A percentile compares a stretch with the other conserved stretches of the same genome.
Conservation (phyloP, 2,113 vertebrate genomes). For the Brienomyrus brachyistius region DNA sequence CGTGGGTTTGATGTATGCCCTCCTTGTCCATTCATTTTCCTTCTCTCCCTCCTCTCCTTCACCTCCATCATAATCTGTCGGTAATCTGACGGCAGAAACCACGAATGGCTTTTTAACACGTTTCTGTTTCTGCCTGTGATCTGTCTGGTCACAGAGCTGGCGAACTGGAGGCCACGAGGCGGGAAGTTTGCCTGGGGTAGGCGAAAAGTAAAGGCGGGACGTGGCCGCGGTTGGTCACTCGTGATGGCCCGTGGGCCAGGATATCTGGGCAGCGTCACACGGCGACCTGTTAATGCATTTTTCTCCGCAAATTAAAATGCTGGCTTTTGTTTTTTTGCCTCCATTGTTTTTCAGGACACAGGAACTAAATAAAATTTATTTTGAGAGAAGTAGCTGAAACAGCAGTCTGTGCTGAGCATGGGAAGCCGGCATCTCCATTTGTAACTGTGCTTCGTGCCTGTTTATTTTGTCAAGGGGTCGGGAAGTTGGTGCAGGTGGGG, state of each 20-base stretch:
- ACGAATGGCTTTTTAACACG: conserved; percentile 28
- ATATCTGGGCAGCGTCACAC: not conserved
- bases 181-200: conserved; percentile 32
- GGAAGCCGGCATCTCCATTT: conserved; percentile 3
- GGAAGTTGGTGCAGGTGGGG: not conserved
- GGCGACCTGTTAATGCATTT: not conserved
- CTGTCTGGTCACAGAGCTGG: conserved; percentile 33
- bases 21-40: not conserved
- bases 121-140: not conserved
- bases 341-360: conserved; percentile 3
- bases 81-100: not conserved
- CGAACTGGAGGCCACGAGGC: conserved; percentile 46
- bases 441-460: conserved; percentile 8
- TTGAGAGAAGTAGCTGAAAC: not conserved
- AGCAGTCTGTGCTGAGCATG: not conserved
- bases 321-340: not conserved
- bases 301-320: not conserved
- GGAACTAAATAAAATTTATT: not conserved
- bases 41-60: not conserved
- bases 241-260: not conserved
- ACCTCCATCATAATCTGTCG: not conserved
- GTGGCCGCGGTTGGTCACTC: not conserved
- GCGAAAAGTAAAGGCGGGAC: not conserved
- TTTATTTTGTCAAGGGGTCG: not conserved
- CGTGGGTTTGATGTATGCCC: not conserved